Percentiles rank a stretch among this genome's conserved stretches.
These are phyloP conservation scores for Gymnothorax reevesii DNA, from an alignment of 2,797 vertebrate genomes.

Conservation along the genomic window DNA sequence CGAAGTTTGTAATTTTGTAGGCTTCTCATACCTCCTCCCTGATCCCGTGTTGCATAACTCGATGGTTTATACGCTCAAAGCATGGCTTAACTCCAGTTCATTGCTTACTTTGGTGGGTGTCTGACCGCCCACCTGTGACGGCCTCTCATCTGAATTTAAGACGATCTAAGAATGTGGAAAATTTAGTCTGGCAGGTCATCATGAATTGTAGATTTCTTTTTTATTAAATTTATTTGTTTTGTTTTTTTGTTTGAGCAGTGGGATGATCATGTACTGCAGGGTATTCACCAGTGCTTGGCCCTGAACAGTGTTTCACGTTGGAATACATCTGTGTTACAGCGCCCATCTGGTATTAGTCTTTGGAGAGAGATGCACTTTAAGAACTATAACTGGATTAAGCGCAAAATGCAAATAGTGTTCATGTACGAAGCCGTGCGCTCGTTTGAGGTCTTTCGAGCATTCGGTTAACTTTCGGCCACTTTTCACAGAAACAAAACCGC, in stretches of 20 bases:
- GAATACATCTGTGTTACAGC: background rate
- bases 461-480: background rate
- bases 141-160: background rate
- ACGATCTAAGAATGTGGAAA: background rate
- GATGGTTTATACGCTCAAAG: background rate
- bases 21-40: background rate
- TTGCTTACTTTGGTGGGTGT: background rate
- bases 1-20: background rate
- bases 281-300: background rate
- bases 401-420: background rate
- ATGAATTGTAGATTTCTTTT: background rate
- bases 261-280: background rate
- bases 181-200: background rate
- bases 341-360: background rate
- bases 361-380: background rate
- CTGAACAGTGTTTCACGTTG: background rate
- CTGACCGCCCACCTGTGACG: background rate
- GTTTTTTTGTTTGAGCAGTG: background rate
- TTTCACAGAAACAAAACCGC: background rate
- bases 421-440: background rate
- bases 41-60: background rate
- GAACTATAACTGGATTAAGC: background rate
- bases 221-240: background rate
- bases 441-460: background rate
- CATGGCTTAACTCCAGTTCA: background rate